A percentile compares a stretch with the other conserved stretches of the same genome.
Conservation (phyloP, 2,113 vertebrate genomes). For the Rutilus rutilus region DNA sequence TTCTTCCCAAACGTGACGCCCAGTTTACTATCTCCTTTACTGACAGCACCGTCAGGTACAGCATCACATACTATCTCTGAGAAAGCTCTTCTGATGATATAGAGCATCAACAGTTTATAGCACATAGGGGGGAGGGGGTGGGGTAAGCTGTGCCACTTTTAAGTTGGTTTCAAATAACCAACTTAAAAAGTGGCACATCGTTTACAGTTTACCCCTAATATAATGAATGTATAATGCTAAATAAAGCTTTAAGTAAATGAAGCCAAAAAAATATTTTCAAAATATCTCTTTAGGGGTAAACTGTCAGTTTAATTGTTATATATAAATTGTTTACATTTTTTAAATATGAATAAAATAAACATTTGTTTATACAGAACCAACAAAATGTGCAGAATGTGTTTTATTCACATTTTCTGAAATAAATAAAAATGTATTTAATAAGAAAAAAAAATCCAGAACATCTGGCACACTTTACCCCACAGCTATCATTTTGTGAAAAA, state of each 20-base stretch:
- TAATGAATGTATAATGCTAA: no score
- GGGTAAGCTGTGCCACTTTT: background rate
- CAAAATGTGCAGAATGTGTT: background rate
- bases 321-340: background rate
- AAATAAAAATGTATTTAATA: no score
- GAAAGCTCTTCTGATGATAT: background rate
- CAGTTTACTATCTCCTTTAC: conserved; percentile 76
- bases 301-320: background rate
- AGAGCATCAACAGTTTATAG: background rate
- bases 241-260: no score
- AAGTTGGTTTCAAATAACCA: background rate
- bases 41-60: conserved; percentile 82
- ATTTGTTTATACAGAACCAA: background rate
- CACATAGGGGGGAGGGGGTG: background rate
- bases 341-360: background rate
- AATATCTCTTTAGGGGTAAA: background rate
- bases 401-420: background rate
- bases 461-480: background rate
- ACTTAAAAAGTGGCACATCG: no score
- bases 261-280: background rate
- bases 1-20: conserved; percentile 82
- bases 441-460: background rate
- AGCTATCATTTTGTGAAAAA: background rate
- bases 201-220: no score
- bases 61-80: conserved; percentile 19